phyloP scores from a whole-genome alignment of 2,888 invertebrate species.

The Ochlodes sylvanus region DNA sequence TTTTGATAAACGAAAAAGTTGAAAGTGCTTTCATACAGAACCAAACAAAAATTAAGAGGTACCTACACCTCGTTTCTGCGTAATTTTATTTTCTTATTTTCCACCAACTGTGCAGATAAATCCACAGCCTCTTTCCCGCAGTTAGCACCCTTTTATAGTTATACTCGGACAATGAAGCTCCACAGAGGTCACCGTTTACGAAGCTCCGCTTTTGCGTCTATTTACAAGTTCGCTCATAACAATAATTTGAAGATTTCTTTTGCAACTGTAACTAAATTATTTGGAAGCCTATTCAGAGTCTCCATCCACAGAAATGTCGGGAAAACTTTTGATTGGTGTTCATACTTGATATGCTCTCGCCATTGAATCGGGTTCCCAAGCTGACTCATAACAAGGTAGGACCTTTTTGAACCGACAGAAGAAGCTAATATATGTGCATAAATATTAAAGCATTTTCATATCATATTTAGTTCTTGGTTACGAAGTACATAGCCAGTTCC shows the following conservation, averaged over 20 bases:
- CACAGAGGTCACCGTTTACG: constrained; percentile 27
- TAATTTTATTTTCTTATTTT: constrained; percentile 34
- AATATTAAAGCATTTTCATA: too few species aligned
- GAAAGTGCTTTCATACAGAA: neutral
- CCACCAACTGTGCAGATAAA: constrained; percentile 23
- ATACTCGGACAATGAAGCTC: constrained; percentile 32
- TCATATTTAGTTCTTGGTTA: too few species aligned
- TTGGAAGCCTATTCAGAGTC: constrained; percentile 18
- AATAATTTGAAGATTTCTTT: constrained; percentile 34
- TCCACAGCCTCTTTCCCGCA: constrained; percentile 23
- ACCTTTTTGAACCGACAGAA: too few species aligned
- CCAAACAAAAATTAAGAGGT: constrained; percentile 9
- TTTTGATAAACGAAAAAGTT: neutral
- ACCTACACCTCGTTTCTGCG: constrained; percentile 6
- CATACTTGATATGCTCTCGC: neutral
- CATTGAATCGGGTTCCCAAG: neutral
- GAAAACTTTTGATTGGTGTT: constrained; percentile 27
- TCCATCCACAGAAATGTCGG: constrained; percentile 22
- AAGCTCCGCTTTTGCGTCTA: constrained; percentile 18
- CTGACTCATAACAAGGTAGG: neutral
- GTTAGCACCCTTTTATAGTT: constrained; percentile 38
- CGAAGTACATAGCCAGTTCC: too few species aligned
- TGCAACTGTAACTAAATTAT: constrained; percentile 28
- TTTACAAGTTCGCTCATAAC: constrained; percentile 35
- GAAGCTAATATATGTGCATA: too few species aligned